Conservation (phyloP, 2,888 invertebrate species). For the Graphium colonna region DNA sequence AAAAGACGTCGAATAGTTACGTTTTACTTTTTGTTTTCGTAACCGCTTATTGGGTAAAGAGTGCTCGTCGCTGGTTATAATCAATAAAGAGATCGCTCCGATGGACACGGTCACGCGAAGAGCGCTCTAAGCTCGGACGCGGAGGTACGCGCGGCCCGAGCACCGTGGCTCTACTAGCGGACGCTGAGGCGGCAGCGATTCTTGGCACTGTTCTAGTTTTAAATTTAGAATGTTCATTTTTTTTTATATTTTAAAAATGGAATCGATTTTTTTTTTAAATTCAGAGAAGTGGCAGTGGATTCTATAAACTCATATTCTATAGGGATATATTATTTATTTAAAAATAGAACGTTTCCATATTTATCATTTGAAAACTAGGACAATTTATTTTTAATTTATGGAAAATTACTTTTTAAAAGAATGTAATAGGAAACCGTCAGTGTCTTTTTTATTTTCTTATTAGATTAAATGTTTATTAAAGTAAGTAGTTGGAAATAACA, state of each 20-base stretch:
- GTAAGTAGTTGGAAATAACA: too few species aligned
- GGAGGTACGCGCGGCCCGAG: conserved; percentile 54
- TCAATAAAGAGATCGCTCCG: conserved; percentile 71
- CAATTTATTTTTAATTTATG: too few species aligned
- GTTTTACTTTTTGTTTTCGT: conserved; percentile 20
- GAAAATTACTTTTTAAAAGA: too few species aligned
- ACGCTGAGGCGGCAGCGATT: conserved; percentile 31
- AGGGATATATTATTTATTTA: too few species aligned
- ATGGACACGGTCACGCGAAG: conserved; percentile 71
- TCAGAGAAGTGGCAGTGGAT: not conserved
- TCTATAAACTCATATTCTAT: too few species aligned
- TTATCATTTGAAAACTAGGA: too few species aligned
- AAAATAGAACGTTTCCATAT: too few species aligned
- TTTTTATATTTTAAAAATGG: not conserved
- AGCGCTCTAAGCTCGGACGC: conserved; percentile 57
- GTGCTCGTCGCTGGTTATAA: conserved; percentile 57
- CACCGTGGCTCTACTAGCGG: conserved; percentile 30
- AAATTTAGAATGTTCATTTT: not conserved
- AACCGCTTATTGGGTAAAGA: conserved; percentile 25
- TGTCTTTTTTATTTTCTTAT: too few species aligned
- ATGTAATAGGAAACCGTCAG: too few species aligned
- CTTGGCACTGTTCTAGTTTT: not conserved
- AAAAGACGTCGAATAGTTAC: conserved; percentile 26
- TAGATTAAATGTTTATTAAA: too few species aligned
- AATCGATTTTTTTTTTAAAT: not conserved